Evolutionary conservation across 2,888 invertebrate genomes (phyloP), one percentile per base, ranked within the genome.

Genomic region (Trisateles emortualis): DNA sequence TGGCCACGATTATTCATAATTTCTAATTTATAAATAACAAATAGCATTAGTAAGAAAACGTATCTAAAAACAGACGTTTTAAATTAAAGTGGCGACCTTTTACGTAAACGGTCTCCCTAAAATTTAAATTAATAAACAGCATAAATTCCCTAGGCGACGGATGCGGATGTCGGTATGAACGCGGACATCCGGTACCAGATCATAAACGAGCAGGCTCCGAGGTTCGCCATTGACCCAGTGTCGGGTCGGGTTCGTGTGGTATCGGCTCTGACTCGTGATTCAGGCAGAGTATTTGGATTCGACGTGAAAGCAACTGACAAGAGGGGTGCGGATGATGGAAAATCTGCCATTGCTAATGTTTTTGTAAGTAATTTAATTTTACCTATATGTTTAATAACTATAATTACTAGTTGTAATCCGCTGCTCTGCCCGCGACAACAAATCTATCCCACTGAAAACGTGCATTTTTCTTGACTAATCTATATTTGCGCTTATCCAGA

Each of bases 221-320:
- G 96, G 10, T 97, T 97, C 75, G 95, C 95, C 46, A 96, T 97
- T 63, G 97, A 97, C 83, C 94, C 96, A 0, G 87, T 95, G 0
- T 94, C 95, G 0, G 97, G 97, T 2, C 95, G 96, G 65, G 96
- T 97, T 39, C 94, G 96, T 10, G 95, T 96, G 0, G 94, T 97
- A 11, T 94, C 95, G 0, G 94, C 95, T 33, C 95, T 97, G 52
- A 90, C 94, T 0, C 88, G 94, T 45, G 95, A 96, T 64, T 95
- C 95, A 13, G 97, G 97, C 0, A 94, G 95, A 61, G 96, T 97
- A 35, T 97, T 96, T 76, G 97, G 97, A 0, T 97, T 97, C 75
- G 97, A 97, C 85, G 97, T 97, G 8, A 97, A 97, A 86, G 98
- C 97, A 8, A 97, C 97, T 0, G 97, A 98, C 80, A 94, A 95